Base-by-base conservation (phyloP, 2,888 invertebrate genomes). In the Conistra vaccinii region DNA sequence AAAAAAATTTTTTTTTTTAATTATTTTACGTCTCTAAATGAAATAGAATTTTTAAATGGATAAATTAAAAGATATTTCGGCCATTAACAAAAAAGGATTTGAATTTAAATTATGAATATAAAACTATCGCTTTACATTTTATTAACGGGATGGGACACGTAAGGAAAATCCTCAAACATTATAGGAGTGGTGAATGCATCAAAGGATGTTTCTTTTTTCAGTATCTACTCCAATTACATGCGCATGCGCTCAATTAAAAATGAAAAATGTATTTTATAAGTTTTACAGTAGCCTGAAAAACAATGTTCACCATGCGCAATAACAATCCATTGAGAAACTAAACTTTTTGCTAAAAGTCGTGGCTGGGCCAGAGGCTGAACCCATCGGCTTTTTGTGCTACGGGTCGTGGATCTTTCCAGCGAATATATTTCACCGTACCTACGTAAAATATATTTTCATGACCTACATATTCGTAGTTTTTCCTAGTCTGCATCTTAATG, bases 1-100 rank as follows among this genome's bases (percentile, higher is more conserved):
- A 81, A 89, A 89, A 20, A 67, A 69, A 80, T 20, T n/a, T 72
- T 57, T 57, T 32, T 55, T 57, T 26, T 55, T 63, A 26, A 23
- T 0, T 35, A 29, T 26, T 20, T 39, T 32, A 61, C 12, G 1
- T 20, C 32, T 4, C 0, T 39, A 61, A 35, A 48, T 26, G 2
- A 12, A 42, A 20, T 3, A 35, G 0, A 26, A 42, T 42, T n/a
- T 29, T 35, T 14, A 42, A 29, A 61, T 32, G 26, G 51, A 29
- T 42, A 23, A 48, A 29, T 53, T 39, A 29, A 45, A 45, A 7
- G 0, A 57, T n/a, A 51, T 57, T 66, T 66, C 39, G 7, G 26
- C 20, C 12, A n/a, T 29, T 3, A 6, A 0, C 35, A 35, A 35
- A 35, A 35, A 5, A 35, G 35, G 26, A 17, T 69, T 39, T 55